These are phyloP conservation scores for Agelastica alni DNA, from an alignment of 2,888 invertebrate genomes.

Conservation along the genomic window DNA sequence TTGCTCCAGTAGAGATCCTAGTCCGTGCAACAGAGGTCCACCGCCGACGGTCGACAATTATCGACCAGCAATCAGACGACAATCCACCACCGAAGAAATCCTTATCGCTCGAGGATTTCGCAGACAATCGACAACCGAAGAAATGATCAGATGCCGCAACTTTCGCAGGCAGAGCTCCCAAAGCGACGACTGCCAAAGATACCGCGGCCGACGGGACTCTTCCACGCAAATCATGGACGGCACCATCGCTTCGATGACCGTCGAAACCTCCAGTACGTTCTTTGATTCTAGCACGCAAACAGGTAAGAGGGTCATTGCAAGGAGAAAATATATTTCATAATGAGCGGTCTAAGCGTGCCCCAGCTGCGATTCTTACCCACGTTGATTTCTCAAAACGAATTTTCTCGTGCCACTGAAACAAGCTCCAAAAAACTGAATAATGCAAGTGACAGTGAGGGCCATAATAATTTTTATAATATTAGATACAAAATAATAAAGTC, in stretches of 20 bases:
- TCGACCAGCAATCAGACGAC: slow-evolving; percentile 78
- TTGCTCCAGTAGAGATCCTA: slow-evolving; percentile 84
- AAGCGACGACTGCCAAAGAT: slow-evolving; percentile 66
- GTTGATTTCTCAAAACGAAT: not conserved
- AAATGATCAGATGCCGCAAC: slow-evolving; percentile 90
- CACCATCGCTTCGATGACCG: slow-evolving; percentile 90
- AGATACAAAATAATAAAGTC: too few species aligned
- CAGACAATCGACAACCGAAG: slow-evolving; percentile 88
- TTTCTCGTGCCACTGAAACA: too few species aligned
- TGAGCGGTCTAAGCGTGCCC: not conserved
- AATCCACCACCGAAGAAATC: slow-evolving; percentile 91
- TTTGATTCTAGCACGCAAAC: slow-evolving; percentile 93
- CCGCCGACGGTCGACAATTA: slow-evolving; percentile 61
- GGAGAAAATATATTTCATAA: slow-evolving; percentile 28
- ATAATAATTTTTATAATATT: too few species aligned
- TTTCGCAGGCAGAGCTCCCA: slow-evolving; percentile 79
- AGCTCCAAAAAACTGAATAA: too few species aligned
- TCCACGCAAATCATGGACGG: slow-evolving; percentile 90
- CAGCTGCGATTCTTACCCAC: not conserved
- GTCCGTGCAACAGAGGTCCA: slow-evolving; percentile 71
- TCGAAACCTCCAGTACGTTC: slow-evolving; percentile 89
- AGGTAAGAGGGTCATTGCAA: slow-evolving; percentile 64
- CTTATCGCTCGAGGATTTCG: slow-evolving; percentile 88
- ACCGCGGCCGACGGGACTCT: slow-evolving; percentile 78
- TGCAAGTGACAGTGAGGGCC: too few species aligned